Percentiles rank a stretch among this genome's conserved stretches.
These are phyloP conservation scores for Dipodomys ordii DNA, from an alignment of 2,113 vertebrate genomes.

Conservation along the genomic window DNA sequence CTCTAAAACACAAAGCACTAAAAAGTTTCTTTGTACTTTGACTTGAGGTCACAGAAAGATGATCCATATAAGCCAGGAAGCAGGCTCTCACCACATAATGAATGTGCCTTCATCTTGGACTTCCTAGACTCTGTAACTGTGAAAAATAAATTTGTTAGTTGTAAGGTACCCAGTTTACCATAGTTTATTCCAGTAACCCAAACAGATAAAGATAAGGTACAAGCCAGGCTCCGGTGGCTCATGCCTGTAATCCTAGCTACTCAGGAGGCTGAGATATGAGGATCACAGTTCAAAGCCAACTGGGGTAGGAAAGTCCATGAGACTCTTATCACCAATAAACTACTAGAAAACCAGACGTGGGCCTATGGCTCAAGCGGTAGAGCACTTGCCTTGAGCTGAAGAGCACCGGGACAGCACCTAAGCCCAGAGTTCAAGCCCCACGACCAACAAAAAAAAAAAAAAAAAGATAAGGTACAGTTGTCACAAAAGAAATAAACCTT, in stretches of 20 bases:
- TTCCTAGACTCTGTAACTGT: not conserved
- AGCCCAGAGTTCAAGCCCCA: too few species aligned
- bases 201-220: not conserved
- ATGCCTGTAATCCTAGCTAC: too few species aligned
- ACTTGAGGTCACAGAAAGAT: not conserved
- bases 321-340: too few species aligned
- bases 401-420: too few species aligned
- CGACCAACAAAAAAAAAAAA: too few species aligned
- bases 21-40: not conserved
- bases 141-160: not conserved
- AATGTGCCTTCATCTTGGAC: not conserved
- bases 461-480: not conserved
- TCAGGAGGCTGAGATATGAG: too few species aligned
- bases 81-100: not conserved
- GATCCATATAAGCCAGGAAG: not conserved
- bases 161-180: not conserved
- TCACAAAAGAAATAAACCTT: not conserved
- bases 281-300: too few species aligned
- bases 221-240: too few species aligned
- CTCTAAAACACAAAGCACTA: not conserved
- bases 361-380: too few species aligned
- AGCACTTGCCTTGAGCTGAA: too few species aligned
- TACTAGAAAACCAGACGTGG: too few species aligned
- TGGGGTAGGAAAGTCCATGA: too few species aligned
- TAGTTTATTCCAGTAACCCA: not conserved